A percentile compares a stretch with the other conserved stretches of the same genome.
These are phyloP conservation scores for Abramis brama DNA, from an alignment of 2,113 vertebrate genomes.

Conservation along the genomic window DNA sequence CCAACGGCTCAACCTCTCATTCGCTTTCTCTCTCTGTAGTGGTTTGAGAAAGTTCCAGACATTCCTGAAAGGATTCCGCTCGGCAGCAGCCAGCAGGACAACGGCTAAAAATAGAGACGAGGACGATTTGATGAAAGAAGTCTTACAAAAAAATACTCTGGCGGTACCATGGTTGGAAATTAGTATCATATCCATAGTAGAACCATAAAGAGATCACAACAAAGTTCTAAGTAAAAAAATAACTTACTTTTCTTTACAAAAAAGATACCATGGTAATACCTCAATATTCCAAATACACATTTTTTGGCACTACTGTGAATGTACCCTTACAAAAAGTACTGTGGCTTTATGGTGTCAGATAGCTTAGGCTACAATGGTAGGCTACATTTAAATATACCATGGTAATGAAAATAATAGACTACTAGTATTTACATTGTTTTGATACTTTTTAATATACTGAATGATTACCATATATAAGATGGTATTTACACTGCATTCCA, in stretches of 20 bases:
- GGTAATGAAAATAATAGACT: background rate
- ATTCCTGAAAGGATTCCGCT: slow-evolving; percentile 78
- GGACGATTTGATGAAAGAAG: slow-evolving; percentile 52
- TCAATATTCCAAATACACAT: too few relatives aligned
- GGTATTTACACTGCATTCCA: too few relatives aligned
- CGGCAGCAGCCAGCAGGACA: slow-evolving; percentile 76
- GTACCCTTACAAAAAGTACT: too few relatives aligned
- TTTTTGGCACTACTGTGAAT: too few relatives aligned
- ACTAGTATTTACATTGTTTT: background rate
- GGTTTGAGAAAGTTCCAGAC: slow-evolving; percentile 81
- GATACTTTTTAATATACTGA: too few relatives aligned
- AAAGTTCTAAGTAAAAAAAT: background rate
- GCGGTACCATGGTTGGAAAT: background rate
- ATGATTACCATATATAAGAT: too few relatives aligned
- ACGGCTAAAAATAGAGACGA: slow-evolving; percentile 80
- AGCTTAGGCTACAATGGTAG: too few relatives aligned
- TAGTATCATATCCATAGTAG: too few relatives aligned
- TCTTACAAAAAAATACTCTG: background rate
- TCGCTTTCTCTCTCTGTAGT: slow-evolving; percentile 67
- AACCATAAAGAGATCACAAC: background rate
- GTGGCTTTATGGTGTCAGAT: too few relatives aligned
- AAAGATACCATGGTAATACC: too few relatives aligned
- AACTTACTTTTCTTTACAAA: too few relatives aligned
- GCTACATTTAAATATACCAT: background rate
- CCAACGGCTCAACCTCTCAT: slow-evolving; percentile 12